These are phyloP conservation scores for Coleophora deauratella DNA, from an alignment of 2,888 invertebrate species.

Conservation along the genomic window DNA sequence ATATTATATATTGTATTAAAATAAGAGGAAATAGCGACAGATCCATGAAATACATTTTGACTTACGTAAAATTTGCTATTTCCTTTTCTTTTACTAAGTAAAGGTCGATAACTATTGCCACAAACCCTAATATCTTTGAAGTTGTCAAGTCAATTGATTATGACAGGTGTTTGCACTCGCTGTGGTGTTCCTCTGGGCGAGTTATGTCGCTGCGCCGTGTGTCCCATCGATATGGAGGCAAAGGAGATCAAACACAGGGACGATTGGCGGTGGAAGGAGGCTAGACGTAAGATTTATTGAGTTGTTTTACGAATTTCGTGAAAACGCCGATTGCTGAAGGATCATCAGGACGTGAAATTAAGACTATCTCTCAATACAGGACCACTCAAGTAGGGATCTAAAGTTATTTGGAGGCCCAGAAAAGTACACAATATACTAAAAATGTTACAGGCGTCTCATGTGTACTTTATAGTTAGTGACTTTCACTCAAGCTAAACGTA, in stretches of 20 bases:
- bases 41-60: no score
- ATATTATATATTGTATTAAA: no score
- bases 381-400: no score
- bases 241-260: slow-evolving; percentile 27
- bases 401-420: no score
- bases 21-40: no score
- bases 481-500: no score
- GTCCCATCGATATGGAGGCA: slow-evolving; percentile 24
- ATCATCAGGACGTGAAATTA: neutral
- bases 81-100: no score
- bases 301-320: slow-evolving; percentile 10
- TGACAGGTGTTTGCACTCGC: slow-evolving; percentile 30
- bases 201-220: slow-evolving; percentile 34
- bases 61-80: no score
- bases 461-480: no score
- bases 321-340: neutral
- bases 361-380: no score
- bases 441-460: no score
- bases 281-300: slow-evolving; percentile 22
- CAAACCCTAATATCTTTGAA: neutral
- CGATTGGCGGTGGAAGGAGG: slow-evolving; percentile 41
- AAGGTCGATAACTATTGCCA: neutral
- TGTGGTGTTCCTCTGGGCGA: slow-evolving; percentile 38
- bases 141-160: neutral
- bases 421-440: no score